phyloP scores from a whole-genome alignment of 2,113 vertebrate genomes.

The Salvelinus fontinalis region DNA sequence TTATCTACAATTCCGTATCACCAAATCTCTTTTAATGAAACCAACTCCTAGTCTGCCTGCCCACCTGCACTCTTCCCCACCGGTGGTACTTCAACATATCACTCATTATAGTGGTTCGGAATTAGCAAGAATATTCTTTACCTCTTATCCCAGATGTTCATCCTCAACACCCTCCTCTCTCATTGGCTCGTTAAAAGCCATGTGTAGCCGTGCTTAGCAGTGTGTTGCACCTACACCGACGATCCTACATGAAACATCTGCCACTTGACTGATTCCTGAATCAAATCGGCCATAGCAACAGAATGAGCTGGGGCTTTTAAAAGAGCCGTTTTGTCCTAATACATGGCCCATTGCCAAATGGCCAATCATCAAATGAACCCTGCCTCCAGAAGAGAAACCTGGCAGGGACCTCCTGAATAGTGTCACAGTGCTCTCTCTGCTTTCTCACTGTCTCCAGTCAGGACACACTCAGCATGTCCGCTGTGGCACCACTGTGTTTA shows the following conservation, averaged over 20 bases:
- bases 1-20: no score
- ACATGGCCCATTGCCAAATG: conserved; percentile 70
- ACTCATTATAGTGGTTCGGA: no score
- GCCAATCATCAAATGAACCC: conserved; percentile 63
- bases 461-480: conserved; percentile 63
- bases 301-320: conserved; percentile 62
- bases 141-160: no score
- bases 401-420: conserved; percentile 49
- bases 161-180: no score
- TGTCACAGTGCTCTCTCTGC: conserved; percentile 44
- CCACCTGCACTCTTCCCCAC: no score
- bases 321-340: conserved; percentile 61
- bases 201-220: no score
- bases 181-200: no score
- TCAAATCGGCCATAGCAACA: conserved; percentile 61
- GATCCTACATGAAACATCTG: conserved; percentile 70
- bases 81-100: no score
- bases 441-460: conserved; percentile 57
- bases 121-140: no score
- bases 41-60: no score
- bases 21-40: no score
- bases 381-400: conserved; percentile 55
- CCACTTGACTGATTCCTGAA: conserved; percentile 60
- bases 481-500: conserved; percentile 69
- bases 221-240: not conserved